Percentiles rank a stretch among this genome's conserved stretches.
phyloP scores from a whole-genome alignment of 2,888 invertebrate species.

The Scaptomyza caliginosa region DNA sequence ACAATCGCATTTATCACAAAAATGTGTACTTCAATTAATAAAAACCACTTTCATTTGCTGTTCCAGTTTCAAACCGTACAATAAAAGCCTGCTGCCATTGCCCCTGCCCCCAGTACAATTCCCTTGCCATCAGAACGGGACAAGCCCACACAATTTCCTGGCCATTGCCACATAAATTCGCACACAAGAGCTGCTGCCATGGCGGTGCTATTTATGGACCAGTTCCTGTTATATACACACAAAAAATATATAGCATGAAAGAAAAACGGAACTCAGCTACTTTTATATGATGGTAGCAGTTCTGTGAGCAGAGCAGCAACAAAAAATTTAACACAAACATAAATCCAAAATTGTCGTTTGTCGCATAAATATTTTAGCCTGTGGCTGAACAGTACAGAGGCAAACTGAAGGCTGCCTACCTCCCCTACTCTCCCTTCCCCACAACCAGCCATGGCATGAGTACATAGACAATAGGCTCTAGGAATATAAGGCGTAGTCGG shows the following conservation, averaged over 20 bases:
- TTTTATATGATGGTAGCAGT: slow-evolving; percentile 34
- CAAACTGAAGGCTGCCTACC: slow-evolving; percentile 16
- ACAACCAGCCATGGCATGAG: too few species aligned
- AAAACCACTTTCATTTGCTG: slow-evolving; percentile 59
- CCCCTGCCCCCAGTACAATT: background rate
- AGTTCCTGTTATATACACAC: slow-evolving; percentile 63
- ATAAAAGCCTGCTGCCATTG: background rate
- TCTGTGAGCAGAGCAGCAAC: background rate
- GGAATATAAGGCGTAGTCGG: slow-evolving; percentile 14
- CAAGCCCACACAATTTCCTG: slow-evolving; percentile 69
- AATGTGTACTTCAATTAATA: slow-evolving; percentile 54
- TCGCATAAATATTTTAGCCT: slow-evolving; percentile 77
- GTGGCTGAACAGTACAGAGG: slow-evolving; percentile 45
- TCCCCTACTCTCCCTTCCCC: background rate
- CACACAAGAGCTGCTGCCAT: slow-evolving; percentile 61
- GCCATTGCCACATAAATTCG: slow-evolving; percentile 68
- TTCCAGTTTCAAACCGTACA: slow-evolving; percentile 52
- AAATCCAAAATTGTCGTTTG: slow-evolving; percentile 80
- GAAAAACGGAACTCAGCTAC: slow-evolving; percentile 58
- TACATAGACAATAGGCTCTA: slow-evolving; percentile 50
- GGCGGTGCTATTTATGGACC: slow-evolving; percentile 71
- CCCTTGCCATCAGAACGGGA: background rate
- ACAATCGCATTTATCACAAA: slow-evolving; percentile 43
- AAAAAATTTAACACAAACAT: slow-evolving; percentile 51
- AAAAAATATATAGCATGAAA: slow-evolving; percentile 20